Conservation (phyloP, 2,888 invertebrate species). For the Vanessa cardui region DNA sequence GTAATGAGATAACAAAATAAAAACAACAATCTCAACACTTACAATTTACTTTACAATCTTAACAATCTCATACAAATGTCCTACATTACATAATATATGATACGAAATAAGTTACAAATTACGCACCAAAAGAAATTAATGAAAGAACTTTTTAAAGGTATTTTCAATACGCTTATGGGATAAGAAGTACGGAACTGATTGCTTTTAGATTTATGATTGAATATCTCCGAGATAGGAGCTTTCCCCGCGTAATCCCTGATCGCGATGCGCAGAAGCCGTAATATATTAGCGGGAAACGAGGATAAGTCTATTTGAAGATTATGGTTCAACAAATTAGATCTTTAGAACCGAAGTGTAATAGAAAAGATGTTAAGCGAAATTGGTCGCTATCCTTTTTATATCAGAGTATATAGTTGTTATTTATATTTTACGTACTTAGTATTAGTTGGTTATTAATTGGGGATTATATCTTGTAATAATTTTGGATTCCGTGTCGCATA, state of each 20-base stretch:
- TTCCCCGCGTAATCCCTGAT: slow-evolving; percentile 28
- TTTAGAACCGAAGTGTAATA: slow-evolving; percentile 7
- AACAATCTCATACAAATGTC: no score
- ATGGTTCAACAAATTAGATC: slow-evolving; percentile 29
- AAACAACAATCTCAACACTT: no score
- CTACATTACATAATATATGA: no score
- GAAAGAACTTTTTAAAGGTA: no score
- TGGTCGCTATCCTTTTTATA: not conserved
- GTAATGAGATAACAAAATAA: no score
- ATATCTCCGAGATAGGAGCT: slow-evolving; percentile 30
- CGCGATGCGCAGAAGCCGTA: slow-evolving; percentile 30
- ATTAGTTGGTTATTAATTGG: no score
- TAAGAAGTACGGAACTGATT: slow-evolving; percentile 16
- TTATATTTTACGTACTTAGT: not conserved
- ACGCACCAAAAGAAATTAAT: no score
- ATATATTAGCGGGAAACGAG: slow-evolving; percentile 30
- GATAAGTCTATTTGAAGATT: slow-evolving; percentile 31
- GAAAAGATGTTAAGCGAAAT: slow-evolving; percentile 4
- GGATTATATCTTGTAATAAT: no score
- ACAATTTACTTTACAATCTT: no score
- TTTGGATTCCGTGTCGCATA: no score
- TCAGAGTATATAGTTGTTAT: not conserved
- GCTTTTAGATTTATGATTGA: slow-evolving; percentile 30
- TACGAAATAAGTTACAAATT: no score
- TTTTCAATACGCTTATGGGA: not conserved